A percentile compares a stretch with the other conserved stretches of the same genome.
Evolutionary conservation across 2,888 invertebrate species (phyloP).

Genomic region (Acheta domesticus): DNA sequence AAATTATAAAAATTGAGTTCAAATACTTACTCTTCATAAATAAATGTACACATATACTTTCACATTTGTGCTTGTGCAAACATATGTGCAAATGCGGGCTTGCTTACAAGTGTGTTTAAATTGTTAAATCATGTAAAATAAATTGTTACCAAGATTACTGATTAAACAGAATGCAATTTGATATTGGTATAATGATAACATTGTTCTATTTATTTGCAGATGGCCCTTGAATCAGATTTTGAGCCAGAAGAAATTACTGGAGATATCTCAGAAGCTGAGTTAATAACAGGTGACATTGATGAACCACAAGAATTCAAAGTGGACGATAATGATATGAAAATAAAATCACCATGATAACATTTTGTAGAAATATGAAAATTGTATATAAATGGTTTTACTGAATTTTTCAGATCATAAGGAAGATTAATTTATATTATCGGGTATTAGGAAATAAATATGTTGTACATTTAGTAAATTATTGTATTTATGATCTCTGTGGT

Average conservation of each 20-base stretch:
- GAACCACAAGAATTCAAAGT: slow-evolving; percentile 36
- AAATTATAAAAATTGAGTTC: too few relatives aligned
- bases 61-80: too few relatives aligned
- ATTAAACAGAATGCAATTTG: too few relatives aligned
- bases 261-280: slow-evolving; percentile 33
- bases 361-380: slow-evolving; percentile 20
- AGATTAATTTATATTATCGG: not conserved
- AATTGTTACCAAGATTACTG: too few relatives aligned
- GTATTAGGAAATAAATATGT: not conserved
- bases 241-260: slow-evolving; percentile 38
- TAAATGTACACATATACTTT: too few relatives aligned
- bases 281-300: slow-evolving; percentile 20
- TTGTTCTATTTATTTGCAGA: not conserved
- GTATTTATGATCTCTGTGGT: slow-evolving; percentile 12
- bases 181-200: too few relatives aligned
- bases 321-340: slow-evolving; percentile 20
- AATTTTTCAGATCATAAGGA: not conserved
- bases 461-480: slow-evolving; percentile 22
- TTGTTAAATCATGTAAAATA: too few relatives aligned
- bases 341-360: not conserved
- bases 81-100: too few relatives aligned
- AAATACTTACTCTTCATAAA: too few relatives aligned
- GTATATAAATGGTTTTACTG: not conserved
- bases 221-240: slow-evolving; percentile 27
- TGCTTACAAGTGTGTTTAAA: too few relatives aligned